Conservation (phyloP, 2,888 invertebrate species). For the Adineta ricciae region DNA sequence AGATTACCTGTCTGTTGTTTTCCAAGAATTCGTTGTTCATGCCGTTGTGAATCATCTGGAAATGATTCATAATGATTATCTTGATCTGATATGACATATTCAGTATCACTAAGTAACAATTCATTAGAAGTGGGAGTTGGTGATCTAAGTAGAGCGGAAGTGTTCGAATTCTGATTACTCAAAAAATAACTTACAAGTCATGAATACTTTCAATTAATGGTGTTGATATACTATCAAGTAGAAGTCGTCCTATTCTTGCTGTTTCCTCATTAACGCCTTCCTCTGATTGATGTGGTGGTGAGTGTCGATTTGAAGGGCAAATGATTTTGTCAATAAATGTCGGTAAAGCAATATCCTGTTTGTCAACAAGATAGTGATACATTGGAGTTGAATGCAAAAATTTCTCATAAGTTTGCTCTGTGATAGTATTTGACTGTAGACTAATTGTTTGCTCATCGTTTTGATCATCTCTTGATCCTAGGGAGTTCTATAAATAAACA, state of each 20-base stretch:
- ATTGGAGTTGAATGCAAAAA: neutral
- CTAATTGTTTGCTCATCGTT: neutral
- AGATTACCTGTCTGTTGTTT: neutral
- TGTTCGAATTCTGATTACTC: neutral
- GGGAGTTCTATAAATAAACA: neutral
- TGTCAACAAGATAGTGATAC: neutral
- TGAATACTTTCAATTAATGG: neutral
- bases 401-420: neutral
- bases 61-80: neutral
- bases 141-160: neutral
- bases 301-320: neutral
- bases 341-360: neutral
- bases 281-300: neutral
- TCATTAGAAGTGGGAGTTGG: neutral
- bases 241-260: neutral
- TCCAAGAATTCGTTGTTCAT: neutral
- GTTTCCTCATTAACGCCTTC: neutral
- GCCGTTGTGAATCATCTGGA: neutral
- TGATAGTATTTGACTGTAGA: neutral
- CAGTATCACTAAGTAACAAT: neutral
- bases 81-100: neutral
- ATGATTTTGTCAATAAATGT: neutral
- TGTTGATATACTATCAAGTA: neutral
- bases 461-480: neutral
- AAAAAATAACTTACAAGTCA: neutral